Conservation (phyloP, 2,888 invertebrate species). For the Muschampia plurimacula region DNA sequence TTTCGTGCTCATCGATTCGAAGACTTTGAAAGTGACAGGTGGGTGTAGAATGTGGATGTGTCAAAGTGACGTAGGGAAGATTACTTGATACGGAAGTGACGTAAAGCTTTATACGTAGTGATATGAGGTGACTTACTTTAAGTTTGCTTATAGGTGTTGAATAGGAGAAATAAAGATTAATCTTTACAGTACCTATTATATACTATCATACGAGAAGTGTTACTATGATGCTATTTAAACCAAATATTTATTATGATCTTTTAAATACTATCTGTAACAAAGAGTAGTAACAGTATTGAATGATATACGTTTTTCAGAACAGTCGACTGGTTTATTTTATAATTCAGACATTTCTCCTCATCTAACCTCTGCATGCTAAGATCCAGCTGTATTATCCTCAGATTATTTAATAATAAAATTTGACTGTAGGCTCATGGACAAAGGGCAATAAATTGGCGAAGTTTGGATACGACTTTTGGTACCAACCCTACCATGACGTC, state of each 20-base stretch:
- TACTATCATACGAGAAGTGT: too few relatives aligned
- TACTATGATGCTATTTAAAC: too few relatives aligned
- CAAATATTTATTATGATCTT: too few relatives aligned
- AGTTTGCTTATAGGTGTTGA: too few relatives aligned
- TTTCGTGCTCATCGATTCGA: slow-evolving; percentile 93
- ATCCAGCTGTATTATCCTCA: not conserved
- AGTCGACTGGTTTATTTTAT: too few relatives aligned
- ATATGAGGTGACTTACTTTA: not conserved
- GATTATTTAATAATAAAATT: not conserved
- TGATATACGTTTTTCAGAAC: too few relatives aligned
- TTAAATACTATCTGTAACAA: too few relatives aligned
- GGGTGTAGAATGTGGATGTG: slow-evolving; percentile 51
- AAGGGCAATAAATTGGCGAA: slow-evolving; percentile 87
- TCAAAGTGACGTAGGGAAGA: slow-evolving; percentile 47
- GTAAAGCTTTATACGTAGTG: slow-evolving; percentile 7
- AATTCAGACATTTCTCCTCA: too few relatives aligned
- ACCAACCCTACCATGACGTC: slow-evolving; percentile 96
- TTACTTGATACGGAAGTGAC: slow-evolving; percentile 24
- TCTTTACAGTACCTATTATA: too few relatives aligned
- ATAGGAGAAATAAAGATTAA: too few relatives aligned
- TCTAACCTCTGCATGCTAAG: too few relatives aligned
- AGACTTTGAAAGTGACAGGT: slow-evolving; percentile 91
- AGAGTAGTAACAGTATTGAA: too few relatives aligned
- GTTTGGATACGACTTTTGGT: slow-evolving; percentile 99
- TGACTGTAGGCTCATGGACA: slow-evolving; percentile 89